These are phyloP conservation scores for Macrosiphum euphorbiae DNA, from an alignment of 2,888 invertebrate species.

Conservation along the genomic window DNA sequence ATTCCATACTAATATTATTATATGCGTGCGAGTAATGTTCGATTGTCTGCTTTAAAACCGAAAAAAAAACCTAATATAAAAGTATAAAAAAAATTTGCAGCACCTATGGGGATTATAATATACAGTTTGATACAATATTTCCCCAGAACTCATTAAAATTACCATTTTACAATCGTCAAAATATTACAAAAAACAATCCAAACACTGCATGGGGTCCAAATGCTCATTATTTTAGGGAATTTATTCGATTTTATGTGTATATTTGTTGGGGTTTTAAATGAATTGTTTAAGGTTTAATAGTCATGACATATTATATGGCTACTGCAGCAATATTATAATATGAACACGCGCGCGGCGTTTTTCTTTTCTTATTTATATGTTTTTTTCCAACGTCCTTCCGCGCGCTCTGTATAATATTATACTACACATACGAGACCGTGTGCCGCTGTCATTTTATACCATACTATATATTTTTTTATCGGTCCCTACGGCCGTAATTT, in stretches of 20 bases:
- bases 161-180: background rate
- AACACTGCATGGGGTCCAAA: background rate
- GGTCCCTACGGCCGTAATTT: conserved; percentile 55
- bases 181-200: background rate
- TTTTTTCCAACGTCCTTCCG: background rate
- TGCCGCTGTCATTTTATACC: conserved; percentile 17
- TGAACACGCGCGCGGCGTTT: background rate
- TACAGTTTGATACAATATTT: background rate
- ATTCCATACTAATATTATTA: background rate
- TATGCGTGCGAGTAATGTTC: background rate
- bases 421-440: background rate
- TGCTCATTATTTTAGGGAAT: background rate
- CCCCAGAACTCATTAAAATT: background rate
- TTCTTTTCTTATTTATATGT: background rate
- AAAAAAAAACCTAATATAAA: background rate
- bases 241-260: background rate
- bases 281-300: background rate
- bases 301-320: background rate
- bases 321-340: background rate
- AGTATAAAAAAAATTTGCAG: background rate
- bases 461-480: conserved; percentile 31
- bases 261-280: background rate
- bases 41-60: background rate
- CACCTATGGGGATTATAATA: background rate
- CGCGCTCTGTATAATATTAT: background rate